These are phyloP conservation scores for Kuschelorhynchus macadamiae DNA, from an alignment of 2,888 invertebrate species.

Conservation along the genomic window DNA sequence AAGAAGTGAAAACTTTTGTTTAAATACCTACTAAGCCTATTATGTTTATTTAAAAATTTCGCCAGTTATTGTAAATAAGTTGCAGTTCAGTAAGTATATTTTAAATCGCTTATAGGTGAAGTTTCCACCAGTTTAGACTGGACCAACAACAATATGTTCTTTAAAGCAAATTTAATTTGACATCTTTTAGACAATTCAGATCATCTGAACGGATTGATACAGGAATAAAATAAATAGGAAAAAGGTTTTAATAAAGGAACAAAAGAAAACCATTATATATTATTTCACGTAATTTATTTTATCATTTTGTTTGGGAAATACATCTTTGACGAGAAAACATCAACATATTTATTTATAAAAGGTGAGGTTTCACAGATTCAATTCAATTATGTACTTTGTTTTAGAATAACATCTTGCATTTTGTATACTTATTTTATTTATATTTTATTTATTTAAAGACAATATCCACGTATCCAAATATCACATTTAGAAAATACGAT, in stretches of 20 bases:
- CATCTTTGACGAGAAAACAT: constrained; percentile 47
- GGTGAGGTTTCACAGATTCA: constrained; percentile 36
- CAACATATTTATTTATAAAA: constrained; percentile 49
- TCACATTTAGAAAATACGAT: constrained; percentile 70
- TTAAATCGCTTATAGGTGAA: too few species aligned
- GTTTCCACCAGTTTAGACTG: too few species aligned
- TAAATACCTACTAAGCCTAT: too few species aligned
- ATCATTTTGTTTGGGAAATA: constrained; percentile 47
- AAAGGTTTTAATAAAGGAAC: constrained; percentile 1
- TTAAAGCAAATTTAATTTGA: too few species aligned
- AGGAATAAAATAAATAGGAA: not conserved
- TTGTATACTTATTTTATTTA: constrained; percentile 5
- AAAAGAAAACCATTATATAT: constrained; percentile 14
- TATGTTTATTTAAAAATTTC: too few species aligned
- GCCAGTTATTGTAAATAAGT: too few species aligned
- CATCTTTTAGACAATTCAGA: too few species aligned
- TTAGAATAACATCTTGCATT: constrained; percentile 33
- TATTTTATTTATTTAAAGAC: constrained; percentile 41
- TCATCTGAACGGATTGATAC: too few species aligned
- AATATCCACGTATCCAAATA: constrained; percentile 68
- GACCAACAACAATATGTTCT: too few species aligned
- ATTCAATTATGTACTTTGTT: constrained; percentile 26
- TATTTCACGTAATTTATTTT: constrained; percentile 47
- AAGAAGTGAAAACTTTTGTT: too few species aligned
- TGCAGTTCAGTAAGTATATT: too few species aligned